These are phyloP conservation scores for Cheilosia variabilis DNA, from an alignment of 2,888 invertebrate genomes.

Conservation along the genomic window DNA sequence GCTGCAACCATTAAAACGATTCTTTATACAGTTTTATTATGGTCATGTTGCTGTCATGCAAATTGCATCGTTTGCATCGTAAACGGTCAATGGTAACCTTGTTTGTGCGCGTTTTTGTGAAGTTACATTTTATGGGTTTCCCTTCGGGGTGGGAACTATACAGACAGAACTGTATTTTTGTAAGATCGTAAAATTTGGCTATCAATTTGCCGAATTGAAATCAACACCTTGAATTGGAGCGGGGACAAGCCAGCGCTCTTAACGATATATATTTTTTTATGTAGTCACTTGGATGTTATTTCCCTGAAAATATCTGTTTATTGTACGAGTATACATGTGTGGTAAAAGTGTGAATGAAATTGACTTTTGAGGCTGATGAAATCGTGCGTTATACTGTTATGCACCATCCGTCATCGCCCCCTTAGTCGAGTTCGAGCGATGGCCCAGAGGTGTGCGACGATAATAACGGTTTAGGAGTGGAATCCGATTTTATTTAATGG, in stretches of 20 bases:
- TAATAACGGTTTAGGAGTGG: background rate
- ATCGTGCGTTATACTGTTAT: background rate
- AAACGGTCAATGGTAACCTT: slow-evolving; percentile 73
- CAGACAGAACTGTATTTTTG: background rate
- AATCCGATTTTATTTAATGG: background rate
- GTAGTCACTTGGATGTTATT: background rate
- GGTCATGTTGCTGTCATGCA: slow-evolving; percentile 70
- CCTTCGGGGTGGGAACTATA: slow-evolving; percentile 7
- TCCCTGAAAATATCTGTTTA: background rate
- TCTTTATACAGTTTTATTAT: slow-evolving; percentile 72
- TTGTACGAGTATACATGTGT: background rate
- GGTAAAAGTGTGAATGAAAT: background rate
- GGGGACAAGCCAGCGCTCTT: slow-evolving; percentile 41
- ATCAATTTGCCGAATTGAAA: slow-evolving; percentile 69
- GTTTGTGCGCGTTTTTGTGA: slow-evolving; percentile 50
- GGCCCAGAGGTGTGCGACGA: background rate
- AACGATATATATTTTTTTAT: slow-evolving; percentile 13
- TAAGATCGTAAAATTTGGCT: slow-evolving; percentile 58
- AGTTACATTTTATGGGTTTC: slow-evolving; percentile 30
- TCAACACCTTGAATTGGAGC: slow-evolving; percentile 65
- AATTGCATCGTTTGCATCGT: slow-evolving; percentile 75
- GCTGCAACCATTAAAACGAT: slow-evolving; percentile 73
- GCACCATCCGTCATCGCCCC: background rate
- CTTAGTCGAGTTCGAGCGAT: background rate
- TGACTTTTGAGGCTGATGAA: background rate